Base-by-base conservation (phyloP, 1,140 invertebrate species). In the Bombus difficillimus region DNA sequence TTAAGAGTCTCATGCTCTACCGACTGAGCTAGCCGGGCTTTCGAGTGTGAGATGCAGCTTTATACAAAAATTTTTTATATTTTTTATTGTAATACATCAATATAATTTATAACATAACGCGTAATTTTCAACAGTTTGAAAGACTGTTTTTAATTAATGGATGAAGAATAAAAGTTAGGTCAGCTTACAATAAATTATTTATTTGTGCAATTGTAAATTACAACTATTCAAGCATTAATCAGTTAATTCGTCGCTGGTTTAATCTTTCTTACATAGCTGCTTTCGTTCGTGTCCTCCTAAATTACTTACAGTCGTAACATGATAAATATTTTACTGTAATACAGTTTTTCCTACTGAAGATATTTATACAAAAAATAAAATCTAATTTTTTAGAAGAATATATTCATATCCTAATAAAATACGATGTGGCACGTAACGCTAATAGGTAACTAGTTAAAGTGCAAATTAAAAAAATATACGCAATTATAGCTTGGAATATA, bases 1-100 rank as follows among this genome's bases (percentile, higher is more conserved):
- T 98, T 98, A 98, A 98, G 97, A 98, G 97, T 97, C 97, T 97
- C 97, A 97, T 98, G 97, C 97, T 98, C 97, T 98, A 97, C 97
- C 97, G 97, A 98, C 97, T 97, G 97, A 97, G 97, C 97, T 97
- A 97, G 97, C 97, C 97, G 96, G 97, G 97, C 97, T 39, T 25
- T 0, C 9, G 32, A 0, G 3, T 2, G 1, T 0, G 5, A 1
- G 0, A 0, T 73, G 15, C 3, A 22, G 2, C 10, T 25, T 71
- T 0, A 0, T 28, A 0, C 0, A 15, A 0, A n/a, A 39, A 13
- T 2, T 22, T 0, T 2, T 8, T 2, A 8, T 8, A 8, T 13
- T 62, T n/a, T 62, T 62, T 62, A n/a, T 1, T 62, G 12, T 4
- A n/a, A 4, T n/a, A n/a, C 3, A n/a, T 62, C 0, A 13, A 53